A percentile compares a stretch with the other conserved stretches of the same genome.
Conservation (phyloP, 2,797 vertebrate species). For the Hyperoplus lanceolatus region DNA sequence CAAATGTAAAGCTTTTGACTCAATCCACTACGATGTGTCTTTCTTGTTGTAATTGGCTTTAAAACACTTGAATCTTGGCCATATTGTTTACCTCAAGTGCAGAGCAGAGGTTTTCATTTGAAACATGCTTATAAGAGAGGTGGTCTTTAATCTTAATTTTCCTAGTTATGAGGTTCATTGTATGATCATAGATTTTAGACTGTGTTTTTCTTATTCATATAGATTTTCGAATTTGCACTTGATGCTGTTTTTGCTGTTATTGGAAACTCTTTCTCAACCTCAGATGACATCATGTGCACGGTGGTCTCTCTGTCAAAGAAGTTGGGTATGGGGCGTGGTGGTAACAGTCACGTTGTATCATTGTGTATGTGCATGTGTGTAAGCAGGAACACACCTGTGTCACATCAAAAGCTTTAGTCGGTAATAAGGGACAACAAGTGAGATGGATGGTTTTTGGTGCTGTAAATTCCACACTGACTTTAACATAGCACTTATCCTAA, state of each 20-base stretch:
- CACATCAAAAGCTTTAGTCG: constrained; percentile 30
- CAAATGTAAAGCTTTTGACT: background rate
- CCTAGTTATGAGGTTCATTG: background rate
- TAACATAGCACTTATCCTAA: constrained; percentile 17
- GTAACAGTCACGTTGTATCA: constrained; percentile 25
- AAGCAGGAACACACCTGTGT: background rate
- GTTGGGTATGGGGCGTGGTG: background rate
- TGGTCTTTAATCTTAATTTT: background rate
- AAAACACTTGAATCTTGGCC: background rate
- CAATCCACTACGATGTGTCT: background rate
- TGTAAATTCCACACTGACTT: constrained; percentile 49
- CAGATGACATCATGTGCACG: background rate
- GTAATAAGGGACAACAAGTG: constrained; percentile 32
- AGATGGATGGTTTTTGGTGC: constrained; percentile 32
- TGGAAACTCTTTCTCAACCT: constrained; percentile 2
- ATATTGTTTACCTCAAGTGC: too few species aligned
- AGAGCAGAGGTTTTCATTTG: background rate
- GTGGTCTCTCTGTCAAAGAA: constrained; percentile 1
- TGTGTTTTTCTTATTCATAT: background rate
- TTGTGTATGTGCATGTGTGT: background rate
- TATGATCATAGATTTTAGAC: background rate
- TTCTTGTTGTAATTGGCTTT: background rate
- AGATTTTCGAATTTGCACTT: background rate
- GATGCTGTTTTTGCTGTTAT: background rate
- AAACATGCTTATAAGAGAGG: background rate